Conservation (phyloP, 2,888 invertebrate genomes). For the Drosophila borealis region DNA sequence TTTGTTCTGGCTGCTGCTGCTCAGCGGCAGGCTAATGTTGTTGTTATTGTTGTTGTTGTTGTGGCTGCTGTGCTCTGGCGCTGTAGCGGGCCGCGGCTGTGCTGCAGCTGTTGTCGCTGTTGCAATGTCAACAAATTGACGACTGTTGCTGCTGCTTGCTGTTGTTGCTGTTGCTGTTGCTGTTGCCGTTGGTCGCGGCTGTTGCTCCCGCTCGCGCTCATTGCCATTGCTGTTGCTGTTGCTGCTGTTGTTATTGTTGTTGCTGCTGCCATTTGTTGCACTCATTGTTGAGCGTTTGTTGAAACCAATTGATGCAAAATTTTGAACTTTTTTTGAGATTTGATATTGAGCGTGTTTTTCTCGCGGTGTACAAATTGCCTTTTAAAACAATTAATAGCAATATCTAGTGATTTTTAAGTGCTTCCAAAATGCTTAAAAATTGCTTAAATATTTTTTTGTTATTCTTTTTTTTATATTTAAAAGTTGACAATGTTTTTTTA, state of each 20-base stretch:
- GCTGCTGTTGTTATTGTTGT: conserved; percentile 40
- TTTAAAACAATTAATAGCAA: background rate
- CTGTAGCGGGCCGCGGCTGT: conserved; percentile 45
- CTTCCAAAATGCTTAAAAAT: conserved; percentile 5
- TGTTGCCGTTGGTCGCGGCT: conserved; percentile 48
- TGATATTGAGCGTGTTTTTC: conserved; percentile 12
- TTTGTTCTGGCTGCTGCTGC: conserved; percentile 52
- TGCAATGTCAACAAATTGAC: conserved; percentile 48
- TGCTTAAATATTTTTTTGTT: background rate
- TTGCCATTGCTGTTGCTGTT: conserved; percentile 38
- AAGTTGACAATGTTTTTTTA: background rate
- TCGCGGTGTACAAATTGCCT: conserved; percentile 5
- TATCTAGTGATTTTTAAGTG: background rate
- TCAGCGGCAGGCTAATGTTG: conserved; percentile 48
- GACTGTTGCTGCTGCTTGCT: conserved; percentile 31
- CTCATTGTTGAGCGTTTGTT: conserved; percentile 46
- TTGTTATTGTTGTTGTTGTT: conserved; percentile 53
- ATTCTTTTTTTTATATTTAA: background rate
- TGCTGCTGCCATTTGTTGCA: conserved; percentile 62
- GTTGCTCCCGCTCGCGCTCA: conserved; percentile 53
- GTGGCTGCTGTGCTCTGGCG: conserved; percentile 63
- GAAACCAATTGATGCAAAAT: conserved; percentile 29
- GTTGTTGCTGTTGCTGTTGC: conserved; percentile 42
- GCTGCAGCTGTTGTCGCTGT: conserved; percentile 13
- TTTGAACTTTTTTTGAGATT: conserved; percentile 8